Base-by-base conservation (phyloP, 2,888 invertebrate species). In the Epinotia demarniana region DNA sequence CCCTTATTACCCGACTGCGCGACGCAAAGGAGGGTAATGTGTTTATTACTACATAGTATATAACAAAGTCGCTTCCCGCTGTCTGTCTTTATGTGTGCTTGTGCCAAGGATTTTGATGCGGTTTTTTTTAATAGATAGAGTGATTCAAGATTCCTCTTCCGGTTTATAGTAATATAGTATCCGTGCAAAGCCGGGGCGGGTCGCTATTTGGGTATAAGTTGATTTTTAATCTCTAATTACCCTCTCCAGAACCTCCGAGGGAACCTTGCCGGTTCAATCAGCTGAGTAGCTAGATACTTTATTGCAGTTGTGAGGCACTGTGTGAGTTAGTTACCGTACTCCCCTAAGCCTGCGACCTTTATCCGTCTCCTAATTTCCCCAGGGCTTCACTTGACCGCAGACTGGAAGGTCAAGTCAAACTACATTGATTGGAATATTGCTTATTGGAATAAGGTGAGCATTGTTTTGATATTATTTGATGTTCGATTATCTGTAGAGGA, bases 331-430 rank as follows among this genome's bases (percentile, higher is more conserved):
- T 49, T 49, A 49, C 49, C 46, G 46, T 49, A 16, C 6, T 16
- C 64, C 49, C 63, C 12, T 46, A 49, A 49, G 49, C 23, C 23
- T 16, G 16, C 64, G 46, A 49, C 64, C 39, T 27, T 49, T 33
- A 16, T 33, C 61, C 33, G 61, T 61, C 53, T 53, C n/a, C 49
- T 64, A 49, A 64, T 64, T 64, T 64, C 64, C 64, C 64, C 19
- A n/a, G 64, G 49, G 64, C 9, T 23, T n/a, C 49, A 49, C 49
- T 49, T 64, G 64, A 49, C 64, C 64, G n/a, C 49, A 2, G 43
- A 0, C 11, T 39, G 46, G 46, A 63, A 63, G 63, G 64, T 64
- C 49, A 64, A 49, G 49, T 23, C 64, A 64, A 49, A 64, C 64
- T 64, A 23, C 27, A 39, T 46, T 46, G 49, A 64, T 49, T 64